Evolutionary conservation across 2,797 vertebrate species (phyloP), one percentile per base, ranked within the genome.

Genomic region (Mus spretus): DNA sequence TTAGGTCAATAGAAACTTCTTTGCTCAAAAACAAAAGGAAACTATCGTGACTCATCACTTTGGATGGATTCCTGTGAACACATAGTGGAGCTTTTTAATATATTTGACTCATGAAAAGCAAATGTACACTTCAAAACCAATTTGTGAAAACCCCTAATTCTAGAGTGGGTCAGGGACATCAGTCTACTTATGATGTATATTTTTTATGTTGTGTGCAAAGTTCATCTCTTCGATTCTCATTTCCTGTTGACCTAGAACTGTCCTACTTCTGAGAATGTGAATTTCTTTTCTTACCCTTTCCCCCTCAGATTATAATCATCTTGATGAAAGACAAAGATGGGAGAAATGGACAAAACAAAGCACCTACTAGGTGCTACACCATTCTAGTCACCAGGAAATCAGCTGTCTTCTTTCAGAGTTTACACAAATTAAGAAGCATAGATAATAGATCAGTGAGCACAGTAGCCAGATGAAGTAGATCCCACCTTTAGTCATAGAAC

Each of bases 1-100:
- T 95, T 97, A 90, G 79, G 80, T 90, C 95, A 96, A 97, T 2
- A 96, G 96, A 97, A 96, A 96, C 83, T 13, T 93, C 50, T 92
- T 65, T 96, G 26, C 26, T 72, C 26, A 74, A 34, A 78, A 78
- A 70, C 22, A 89, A 96, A 75, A 55, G n/a, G 15, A 90, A 85
- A 92, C 61, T 14, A 1, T 24, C 94, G 92, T 96, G 91, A 96
- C 70, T 97, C 93, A 93, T 81, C 8, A 8, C 14, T 91, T 91
- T 95, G 40, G 86, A 34, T 63, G 12, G 34, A 91, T 8, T 77
- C 85, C 95, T 85, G 67, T 17, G 78, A 92, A 40, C 37, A 79
- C 20, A 22, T 17, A 86, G 55, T 13, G 8, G 37, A 65, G 47
- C 24, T 28, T 88, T 96, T 82, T 53, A 79, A 72, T 80, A 47